Evolutionary conservation across 2,113 vertebrate genomes (phyloP), one percentile per base, ranked within the genome.

Genomic region (Myrmophylax atrothorax): DNA sequence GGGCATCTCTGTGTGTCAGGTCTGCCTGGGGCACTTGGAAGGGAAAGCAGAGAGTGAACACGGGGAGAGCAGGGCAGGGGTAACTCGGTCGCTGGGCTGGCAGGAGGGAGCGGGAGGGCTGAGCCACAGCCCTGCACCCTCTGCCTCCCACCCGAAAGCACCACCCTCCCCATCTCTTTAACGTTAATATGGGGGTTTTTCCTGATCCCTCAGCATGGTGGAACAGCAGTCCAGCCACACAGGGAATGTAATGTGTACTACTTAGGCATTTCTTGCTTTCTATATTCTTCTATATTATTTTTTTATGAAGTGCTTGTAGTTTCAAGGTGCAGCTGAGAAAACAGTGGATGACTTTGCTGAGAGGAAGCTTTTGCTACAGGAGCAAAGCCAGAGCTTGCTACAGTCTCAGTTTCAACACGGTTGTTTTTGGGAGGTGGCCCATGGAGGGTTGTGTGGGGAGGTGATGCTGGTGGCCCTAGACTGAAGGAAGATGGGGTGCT

Each of bases 401-500:
- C 13, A 37, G 31, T 7, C 50, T 73, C 18, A 33, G 10, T 18
- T 89, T 33, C 35, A 84, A 70, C 1, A 11, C 2, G 0, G 14
- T 25, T 55, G 16, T 23, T 12, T 88, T 74, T 66, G 9, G 20
- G 59, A 66, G 37, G n/a, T 62, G 68, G 7, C 14, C 24, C n/a
- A 12, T 4, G 11, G 63, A 59, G 53, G 17, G 9, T 7, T 25
- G 26, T 25, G 28, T 49, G 67, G 26, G 14, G 52, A 47, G 31
- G 17, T 42, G 49, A 6, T 49, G 13, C 14, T 66, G 46, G 26
- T 33, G 52, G 17, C 14, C 46, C 31, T 26, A 19, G 0, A 3
- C 18, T 4, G 2, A 28, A 35, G 33, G 62, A 16, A 14, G 67
- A 49, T 0, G 0, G 6, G 17, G 25, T 2, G 1, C 38, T 33